phyloP scores from a whole-genome alignment of 2,797 vertebrate species.

The Xyrichtys novacula region DNA sequence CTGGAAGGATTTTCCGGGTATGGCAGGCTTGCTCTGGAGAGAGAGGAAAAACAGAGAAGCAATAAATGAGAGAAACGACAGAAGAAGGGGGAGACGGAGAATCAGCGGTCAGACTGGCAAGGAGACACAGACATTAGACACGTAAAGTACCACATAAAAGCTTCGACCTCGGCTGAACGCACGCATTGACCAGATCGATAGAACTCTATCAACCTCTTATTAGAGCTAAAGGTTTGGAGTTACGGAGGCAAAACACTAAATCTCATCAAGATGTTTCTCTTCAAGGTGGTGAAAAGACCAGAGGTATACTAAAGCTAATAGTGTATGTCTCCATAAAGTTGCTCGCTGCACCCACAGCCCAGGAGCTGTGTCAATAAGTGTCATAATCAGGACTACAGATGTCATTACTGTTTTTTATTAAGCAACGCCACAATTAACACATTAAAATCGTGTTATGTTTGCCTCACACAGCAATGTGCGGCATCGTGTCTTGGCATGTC shows the following conservation, averaged over 20 bases:
- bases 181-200: constrained; percentile 71
- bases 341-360: constrained; percentile 2
- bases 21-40: constrained; percentile 51
- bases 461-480: constrained; percentile 24
- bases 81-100: constrained; percentile 28
- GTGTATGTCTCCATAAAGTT: constrained; percentile 14
- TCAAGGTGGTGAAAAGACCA: constrained; percentile 12
- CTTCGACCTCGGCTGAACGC: constrained; percentile 53
- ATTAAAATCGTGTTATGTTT: constrained; percentile 22
- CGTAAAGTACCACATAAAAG: constrained; percentile 64
- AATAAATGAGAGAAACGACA: constrained; percentile 44
- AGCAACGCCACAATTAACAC: background rate
- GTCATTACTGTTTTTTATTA: constrained; percentile 19
- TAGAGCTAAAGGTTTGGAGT: constrained; percentile 49
- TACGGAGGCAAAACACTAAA: constrained; percentile 41
- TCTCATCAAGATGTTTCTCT: constrained; percentile 44
- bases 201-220: constrained; percentile 70
- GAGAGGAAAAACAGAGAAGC: constrained; percentile 31
- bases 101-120: constrained; percentile 44
- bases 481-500: constrained; percentile 17
- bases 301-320: constrained; percentile 9
- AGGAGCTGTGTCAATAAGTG: constrained; percentile 7
- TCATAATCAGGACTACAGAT: constrained; percentile 5
- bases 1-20: constrained; percentile 36
- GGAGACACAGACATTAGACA: constrained; percentile 62